These are phyloP conservation scores for Bombus picipes DNA, from an alignment of 1,140 invertebrate species.

Conservation along the genomic window DNA sequence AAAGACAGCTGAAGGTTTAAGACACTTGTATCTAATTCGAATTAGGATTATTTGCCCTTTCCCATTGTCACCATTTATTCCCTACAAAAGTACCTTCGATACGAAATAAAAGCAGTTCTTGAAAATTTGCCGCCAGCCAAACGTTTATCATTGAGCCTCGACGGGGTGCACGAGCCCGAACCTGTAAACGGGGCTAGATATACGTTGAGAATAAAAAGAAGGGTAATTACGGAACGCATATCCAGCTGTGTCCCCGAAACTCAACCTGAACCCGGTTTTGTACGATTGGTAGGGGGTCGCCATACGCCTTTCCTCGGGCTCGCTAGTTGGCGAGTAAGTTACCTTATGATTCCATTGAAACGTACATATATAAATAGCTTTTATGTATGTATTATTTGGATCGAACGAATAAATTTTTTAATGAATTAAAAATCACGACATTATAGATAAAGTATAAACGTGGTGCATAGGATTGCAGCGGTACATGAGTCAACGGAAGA, in stretches of 20 bases:
- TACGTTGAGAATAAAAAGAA: conserved; percentile 39
- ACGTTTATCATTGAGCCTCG: neutral
- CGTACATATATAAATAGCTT: neutral
- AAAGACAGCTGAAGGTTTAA: neutral
- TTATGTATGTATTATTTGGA: too few relatives aligned
- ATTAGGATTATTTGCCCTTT: neutral
- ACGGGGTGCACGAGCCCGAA: neutral
- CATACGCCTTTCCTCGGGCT: conserved; percentile 18
- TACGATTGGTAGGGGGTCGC: conserved; percentile 37
- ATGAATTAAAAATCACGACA: too few relatives aligned
- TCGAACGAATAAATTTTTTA: too few relatives aligned
- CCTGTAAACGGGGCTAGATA: neutral
- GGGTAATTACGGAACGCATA: conserved; percentile 48
- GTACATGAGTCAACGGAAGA: too few relatives aligned
- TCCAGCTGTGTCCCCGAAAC: conserved; percentile 53
- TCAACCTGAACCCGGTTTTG: conserved; percentile 34
- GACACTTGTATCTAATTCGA: neutral
- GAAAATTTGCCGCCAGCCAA: neutral
- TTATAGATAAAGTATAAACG: too few relatives aligned
- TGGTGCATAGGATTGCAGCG: too few relatives aligned
- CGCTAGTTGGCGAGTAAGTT: neutral
- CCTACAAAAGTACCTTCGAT: neutral
- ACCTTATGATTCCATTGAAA: conserved; percentile 67
- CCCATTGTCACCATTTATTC: neutral
- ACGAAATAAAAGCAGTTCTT: neutral